A percentile compares a stretch with the other conserved stretches of the same genome.
Evolutionary conservation across 2,888 invertebrate species (phyloP).

Genomic region (Diachrysia chrysitis): DNA sequence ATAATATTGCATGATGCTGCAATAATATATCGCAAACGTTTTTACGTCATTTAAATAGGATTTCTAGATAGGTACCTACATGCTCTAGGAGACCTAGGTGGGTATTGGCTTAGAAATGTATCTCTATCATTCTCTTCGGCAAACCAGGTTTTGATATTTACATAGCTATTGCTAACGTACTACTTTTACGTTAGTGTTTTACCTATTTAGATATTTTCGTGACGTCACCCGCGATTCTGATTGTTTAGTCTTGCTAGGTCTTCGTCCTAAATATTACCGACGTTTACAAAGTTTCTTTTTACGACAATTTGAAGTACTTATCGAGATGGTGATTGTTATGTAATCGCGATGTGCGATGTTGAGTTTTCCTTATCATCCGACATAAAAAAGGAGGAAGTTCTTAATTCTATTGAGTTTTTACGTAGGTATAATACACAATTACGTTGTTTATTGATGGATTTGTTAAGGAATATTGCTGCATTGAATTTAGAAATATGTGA

Average conservation of each 20-base stretch:
- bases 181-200: too few relatives aligned
- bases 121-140: too few relatives aligned
- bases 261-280: background rate
- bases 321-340: background rate
- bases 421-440: background rate
- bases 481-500: background rate
- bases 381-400: conserved; percentile 1
- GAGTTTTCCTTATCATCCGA: conserved; percentile 1
- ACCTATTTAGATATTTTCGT: too few relatives aligned
- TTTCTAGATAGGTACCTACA: too few relatives aligned
- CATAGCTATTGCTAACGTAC: too few relatives aligned
- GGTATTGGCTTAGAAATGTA: too few relatives aligned
- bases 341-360: background rate
- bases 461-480: background rate
- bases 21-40: too few relatives aligned
- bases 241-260: background rate
- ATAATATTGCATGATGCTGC: background rate
- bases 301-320: too few relatives aligned
- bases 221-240: too few relatives aligned
- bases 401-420: background rate
- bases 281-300: background rate
- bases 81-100: too few relatives aligned
- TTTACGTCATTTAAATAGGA: too few relatives aligned
- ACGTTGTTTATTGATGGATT: background rate
- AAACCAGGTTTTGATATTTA: too few relatives aligned